Evolutionary conservation across 2,888 invertebrate genomes (phyloP), one percentile per base, ranked within the genome.

Genomic region (Mesochorus sp.): DNA sequence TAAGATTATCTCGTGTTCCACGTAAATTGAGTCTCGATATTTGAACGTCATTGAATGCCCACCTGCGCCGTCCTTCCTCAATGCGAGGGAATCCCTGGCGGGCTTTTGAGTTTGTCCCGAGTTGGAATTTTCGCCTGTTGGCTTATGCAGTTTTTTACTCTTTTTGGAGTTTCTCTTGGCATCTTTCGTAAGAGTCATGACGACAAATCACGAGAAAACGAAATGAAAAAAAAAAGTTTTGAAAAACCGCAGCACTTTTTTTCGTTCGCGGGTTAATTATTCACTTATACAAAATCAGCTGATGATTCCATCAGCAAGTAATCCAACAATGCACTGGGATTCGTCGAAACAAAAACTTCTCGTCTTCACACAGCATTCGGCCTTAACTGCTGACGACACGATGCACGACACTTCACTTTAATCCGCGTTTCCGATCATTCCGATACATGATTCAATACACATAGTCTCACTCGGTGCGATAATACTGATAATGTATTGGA

Each of bases 171-270:
- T 76, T 70, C 76, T 85, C 76, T 84, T 72, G 82, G 66, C 68
- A 53, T 88, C 86, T 74, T 85, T 87, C 64, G 81, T 85, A 51
- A 83, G 72, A 70, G 87, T 87, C 85, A 87, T 88, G 80, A 62
- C 79, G n/a, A 49, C 34, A 24, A 57, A 10, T n/a, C 6, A 31
- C 42, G 47, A 14, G 1, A 2, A 47, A 34, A 4, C 2, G 10
- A 14, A 3, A 17, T 12, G 8, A 28, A 14, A 14, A 34, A 14
- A 62, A 55, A 73, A 34, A 49, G 12, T 4, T n/a, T 34, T 42
- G n/a, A n/a, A n/a, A n/a, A n/a, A n/a, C 12, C 26, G 10, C 8
- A 37, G 53, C 17, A 3, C 8, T 34, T 55, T 55, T 55, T 14
- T 31, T 26, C 26, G 17, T 39, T 19, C 12, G 28, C 21, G 21